Percentiles rank a stretch among this genome's conserved stretches.
Conservation (phyloP, 2,797 vertebrate species). For the Ctenosaura bakeri region DNA sequence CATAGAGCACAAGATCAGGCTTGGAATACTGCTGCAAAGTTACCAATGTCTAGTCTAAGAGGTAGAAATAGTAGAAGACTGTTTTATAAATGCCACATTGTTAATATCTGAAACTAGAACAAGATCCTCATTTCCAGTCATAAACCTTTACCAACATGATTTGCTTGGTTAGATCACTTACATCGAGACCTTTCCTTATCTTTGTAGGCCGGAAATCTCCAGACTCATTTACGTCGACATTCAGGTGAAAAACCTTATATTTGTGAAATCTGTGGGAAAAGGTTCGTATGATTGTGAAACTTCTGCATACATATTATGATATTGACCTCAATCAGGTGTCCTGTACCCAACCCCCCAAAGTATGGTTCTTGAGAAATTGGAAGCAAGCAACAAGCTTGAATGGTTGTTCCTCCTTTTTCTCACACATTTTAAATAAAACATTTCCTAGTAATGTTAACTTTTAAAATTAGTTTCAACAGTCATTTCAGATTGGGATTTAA, state of each 20-base stretch:
- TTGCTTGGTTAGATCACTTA: not conserved
- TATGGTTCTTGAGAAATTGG: not conserved
- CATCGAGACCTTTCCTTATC: conserved; percentile 51
- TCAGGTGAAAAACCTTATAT: conserved; percentile 98
- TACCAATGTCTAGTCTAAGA: not conserved
- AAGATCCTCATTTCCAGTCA: not conserved
- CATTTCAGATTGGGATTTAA: not conserved
- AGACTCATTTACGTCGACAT: conserved; percentile 95
- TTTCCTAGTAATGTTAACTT: not conserved
- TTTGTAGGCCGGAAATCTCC: conserved; percentile 93
- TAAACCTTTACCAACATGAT: not conserved
- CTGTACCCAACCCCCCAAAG: not conserved
- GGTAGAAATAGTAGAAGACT: conserved; percentile 1
- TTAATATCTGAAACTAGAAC: conserved; percentile 40
- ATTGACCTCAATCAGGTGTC: not conserved
- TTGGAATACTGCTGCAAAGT: not conserved
- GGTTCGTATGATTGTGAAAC: conserved; percentile 80
- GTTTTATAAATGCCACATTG: conserved; percentile 29
- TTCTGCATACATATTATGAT: not conserved
- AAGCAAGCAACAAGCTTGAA: not conserved
- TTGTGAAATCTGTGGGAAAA: conserved; percentile 97
- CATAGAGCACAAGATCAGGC: not conserved
- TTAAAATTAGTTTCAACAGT: not conserved
- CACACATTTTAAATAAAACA: not conserved
- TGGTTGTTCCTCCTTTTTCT: not conserved